Base-by-base conservation (phyloP, 2,113 vertebrate species). In the Myrmecobius fasciatus region DNA sequence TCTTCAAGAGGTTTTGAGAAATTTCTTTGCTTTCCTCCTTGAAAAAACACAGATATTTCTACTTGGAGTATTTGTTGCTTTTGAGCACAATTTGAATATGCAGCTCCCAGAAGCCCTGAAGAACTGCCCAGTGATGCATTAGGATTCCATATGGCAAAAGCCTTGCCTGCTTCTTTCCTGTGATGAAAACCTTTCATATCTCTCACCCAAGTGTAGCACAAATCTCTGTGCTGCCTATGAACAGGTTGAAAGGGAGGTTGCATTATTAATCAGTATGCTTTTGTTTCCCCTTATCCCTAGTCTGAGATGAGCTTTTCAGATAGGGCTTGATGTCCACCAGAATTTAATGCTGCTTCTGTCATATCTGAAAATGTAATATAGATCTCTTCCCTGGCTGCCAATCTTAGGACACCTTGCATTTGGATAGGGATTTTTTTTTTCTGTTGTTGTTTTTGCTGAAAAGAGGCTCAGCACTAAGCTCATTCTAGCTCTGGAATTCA, bases 141-240 rank as follows among this genome's bases (percentile, higher is more conserved):
- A 43, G 91, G 75, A 89, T 91, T 94, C 95, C 67, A 43, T 43
- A 31, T 52, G 89, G 67, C 43, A 24, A 36, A 92, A 91, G 95
- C 96, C 91, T 97, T 92, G 54, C 93, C 95, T 92, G 90, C 12
- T 97, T 98, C 89, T 91, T 97, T 96, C 97, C 96, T 52, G 52
- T 96, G 96, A 91, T 48, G 94, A 97, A 97, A 97, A 46, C 0
- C 46, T 95, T 95, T 96, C 91, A 0, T 92, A 89, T 94, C 89
- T 97, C 49, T 60, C 53, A 97, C 48, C 92, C 60, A 93, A 92
- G 90, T 75, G 53, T 93, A 88, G 31, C 24, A 90, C 49, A 93
- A n/a, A 92, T 96, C 95, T 96, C 89, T 24, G 89, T 92, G 94
- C 46, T 96, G 93, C 96, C 93, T 52, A 3, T 0, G 7, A 97